Evolutionary conservation across 2,797 vertebrate species (phyloP), one percentile per base, ranked within the genome.

Genomic region (Trichosurus vulpecula): DNA sequence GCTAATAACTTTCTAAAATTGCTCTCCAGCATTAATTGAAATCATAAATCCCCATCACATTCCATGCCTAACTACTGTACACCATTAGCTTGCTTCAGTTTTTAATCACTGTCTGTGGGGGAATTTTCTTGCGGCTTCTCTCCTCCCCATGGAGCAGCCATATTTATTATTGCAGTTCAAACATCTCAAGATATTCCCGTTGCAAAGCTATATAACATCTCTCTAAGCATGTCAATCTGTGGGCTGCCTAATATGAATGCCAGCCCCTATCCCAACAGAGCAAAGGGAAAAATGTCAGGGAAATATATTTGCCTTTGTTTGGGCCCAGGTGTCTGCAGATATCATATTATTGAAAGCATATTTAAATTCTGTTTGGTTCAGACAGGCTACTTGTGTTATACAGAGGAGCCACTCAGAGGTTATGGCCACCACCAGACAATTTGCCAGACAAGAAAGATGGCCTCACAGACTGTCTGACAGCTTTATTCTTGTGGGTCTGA

Each of bases 381-480:
- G 98, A 96, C 94, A 97, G 97, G 97, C 81, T 98, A 96, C 96
- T 98, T 98, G 97, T 97, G 92, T 97, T 98, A 97, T 96, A 97
- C 94, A 98, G 98, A 94, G 94, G 95, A 98, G 97, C 97, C 98
- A 97, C 97, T 97, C 98, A 97, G 98, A 98, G 98, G 98, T 98
- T 98, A 98, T 97, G 96, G 98, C 97, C 98, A 97, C 97, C 96
- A 97, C 97, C 98, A 98, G 98, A 98, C 98, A 98, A 98, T 98
- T 99, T 98, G 97, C 98, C 97, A 98, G 98, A 98, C 98, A 98
- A 98, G 98, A 99, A 98, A 98, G 98, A 99, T 98, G 97, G 97
- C 98, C 98, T 94, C 58, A 92, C 91, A 95, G 97, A 98, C 95
- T 96, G 97, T 97, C 95, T 99, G 98, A 98, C 98, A 98, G 98